Base-by-base conservation (phyloP, 1,140 invertebrate genomes). In the Drosophila saltans region DNA sequence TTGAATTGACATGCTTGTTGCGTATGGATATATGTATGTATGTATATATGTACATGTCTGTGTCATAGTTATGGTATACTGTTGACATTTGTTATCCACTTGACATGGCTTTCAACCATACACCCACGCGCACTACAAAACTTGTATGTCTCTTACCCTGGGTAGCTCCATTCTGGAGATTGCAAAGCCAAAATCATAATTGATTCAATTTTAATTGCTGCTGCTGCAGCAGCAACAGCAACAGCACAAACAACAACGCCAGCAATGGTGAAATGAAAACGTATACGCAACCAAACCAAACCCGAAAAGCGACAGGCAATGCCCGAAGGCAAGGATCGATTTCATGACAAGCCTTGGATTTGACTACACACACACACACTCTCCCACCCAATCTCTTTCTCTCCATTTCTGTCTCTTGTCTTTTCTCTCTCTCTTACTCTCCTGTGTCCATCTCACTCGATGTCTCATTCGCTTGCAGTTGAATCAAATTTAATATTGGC, bases 141-240 rank as follows among this genome's bases (percentile, higher is more conserved):
- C 45, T 52, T 9, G 21, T 52, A 52, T 52, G 52, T 26, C 33
- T 62, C 26, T 69, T 76, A 75, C 80, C 60, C 57, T 69, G 69
- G 61, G 66, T 58, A 64, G 72, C 65, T 79, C 69, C 80, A 83
- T 69, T 83, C 68, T 69, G 62, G 40, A 64, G 66, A 65, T 71
- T 76, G 81, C 52, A 74, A 85, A 85, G 81, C 73, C 81, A 85
- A 81, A 84, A 75, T 85, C 81, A 85, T 85, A 86, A 85, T 85
- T 85, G 81, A 85, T 85, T 85, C 82, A 86, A 80, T 86, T 85
- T 85, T 85, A 85, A 85, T 85, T 85, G 81, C 68, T 67, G 78
- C 74, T 56, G 65, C 82, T 70, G 65, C 66, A 59, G 48, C 81
- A 72, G 41, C 36, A 70, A 39, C 59, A 36, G 36, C 33, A 52